Base-by-base conservation (phyloP, 2,113 vertebrate species). In the Thalassoma bifasciatum region DNA sequence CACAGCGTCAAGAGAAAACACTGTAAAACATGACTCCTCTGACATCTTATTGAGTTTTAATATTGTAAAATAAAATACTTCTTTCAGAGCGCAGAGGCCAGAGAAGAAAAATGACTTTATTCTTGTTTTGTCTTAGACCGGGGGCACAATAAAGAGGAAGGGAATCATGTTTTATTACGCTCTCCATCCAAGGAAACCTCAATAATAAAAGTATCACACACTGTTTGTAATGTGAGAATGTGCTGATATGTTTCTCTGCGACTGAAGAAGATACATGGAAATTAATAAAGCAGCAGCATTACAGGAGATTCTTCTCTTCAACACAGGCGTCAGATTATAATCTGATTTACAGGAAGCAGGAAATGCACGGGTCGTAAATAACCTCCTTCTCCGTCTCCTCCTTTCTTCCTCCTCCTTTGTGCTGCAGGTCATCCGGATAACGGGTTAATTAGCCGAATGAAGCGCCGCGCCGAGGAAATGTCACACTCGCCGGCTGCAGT, bases 391-490 rank as follows among this genome's bases (percentile, higher is more conserved):
- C 40, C 42, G 0, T 67, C 61, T 66, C 38, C 5, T 54, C 59
- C 46, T 71, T 61, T 67, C 65, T 57, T 71, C 54, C 40, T 61
- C 69, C 65, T 77, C 54, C 38, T n/a, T 79, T 84, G 79, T 81
- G 68, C 7, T 16, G 62, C 79, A 40, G 87, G 82, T 92, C 81
- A 67, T 76, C 78, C 36, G 63, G 87, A 87, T 91, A 92, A 91
- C 84, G 66, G 88, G 87, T 84, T 93, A 93, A 94, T 94, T 93
- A 92, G 91, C 89, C 79, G 88, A 83, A 88, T 88, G 86, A 88
- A 92, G 85, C 81, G 76, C 65, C 76, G 71, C 34, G 85, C 82
- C 54, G 80, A 85, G 82, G 79, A 93, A 93, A 93, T 93, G 91
- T 93, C 92, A 93, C 77, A 73, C 82, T 84, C 77, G 21, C 80